phyloP scores from a whole-genome alignment of 1,140 invertebrate genomes.

The Drosophila burlai region DNA sequence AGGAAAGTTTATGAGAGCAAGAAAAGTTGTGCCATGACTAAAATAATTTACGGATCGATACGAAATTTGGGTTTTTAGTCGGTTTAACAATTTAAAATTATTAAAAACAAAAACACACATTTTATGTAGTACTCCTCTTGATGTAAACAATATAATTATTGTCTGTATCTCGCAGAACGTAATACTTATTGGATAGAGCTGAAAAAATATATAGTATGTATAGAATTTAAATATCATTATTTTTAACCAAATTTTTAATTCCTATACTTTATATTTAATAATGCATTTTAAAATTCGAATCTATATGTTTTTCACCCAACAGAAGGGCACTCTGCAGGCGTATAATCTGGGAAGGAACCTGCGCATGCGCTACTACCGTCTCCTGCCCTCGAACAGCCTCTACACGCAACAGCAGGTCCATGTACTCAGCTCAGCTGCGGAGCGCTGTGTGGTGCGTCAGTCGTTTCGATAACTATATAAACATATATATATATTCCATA shows the following conservation, averaged over 20 bases:
- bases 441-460: constrained; percentile 89
- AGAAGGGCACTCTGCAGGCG: constrained; percentile 92
- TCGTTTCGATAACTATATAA: constrained; percentile 27
- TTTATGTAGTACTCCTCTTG: too few relatives aligned
- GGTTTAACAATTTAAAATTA: too few relatives aligned
- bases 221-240: too few relatives aligned
- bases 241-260: background rate
- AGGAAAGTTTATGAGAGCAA: too few relatives aligned
- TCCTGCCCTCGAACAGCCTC: constrained; percentile 87
- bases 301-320: constrained; percentile 42
- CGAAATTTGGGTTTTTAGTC: too few relatives aligned
- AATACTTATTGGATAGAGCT: background rate
- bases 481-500: constrained; percentile 14
- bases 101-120: too few relatives aligned
- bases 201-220: too few relatives aligned
- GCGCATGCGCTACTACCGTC: constrained; percentile 88
- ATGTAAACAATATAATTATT: too few relatives aligned
- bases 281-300: background rate
- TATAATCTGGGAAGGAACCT: constrained; percentile 92
- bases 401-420: constrained; percentile 89
- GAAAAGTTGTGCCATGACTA: too few relatives aligned
- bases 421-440: constrained; percentile 91
- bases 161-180: too few relatives aligned
- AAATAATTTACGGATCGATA: too few relatives aligned
- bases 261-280: background rate